Base-by-base conservation (phyloP, 2,113 vertebrate genomes). In the Tinamus guttatus region DNA sequence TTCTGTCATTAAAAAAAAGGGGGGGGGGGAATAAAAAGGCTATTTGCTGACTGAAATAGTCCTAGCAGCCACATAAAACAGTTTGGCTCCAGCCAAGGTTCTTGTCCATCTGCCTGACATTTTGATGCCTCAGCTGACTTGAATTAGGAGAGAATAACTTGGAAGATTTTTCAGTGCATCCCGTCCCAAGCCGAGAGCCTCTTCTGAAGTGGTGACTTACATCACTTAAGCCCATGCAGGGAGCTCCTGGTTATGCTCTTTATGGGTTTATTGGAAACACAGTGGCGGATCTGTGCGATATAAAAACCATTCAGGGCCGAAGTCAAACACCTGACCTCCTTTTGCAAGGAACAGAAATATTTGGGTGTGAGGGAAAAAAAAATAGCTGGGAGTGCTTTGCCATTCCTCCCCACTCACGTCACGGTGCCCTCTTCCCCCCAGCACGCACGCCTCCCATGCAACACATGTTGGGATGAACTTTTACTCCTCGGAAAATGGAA, bases 131-230 rank as follows among this genome's bases (percentile, higher is more conserved):
- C 92, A 96, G 93, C 93, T 96, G 95, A 96, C 41, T 90, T 93
- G 88, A 95, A 96, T 97, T 96, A 97, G 60, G 68, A 95, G 85
- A 87, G 94, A 95, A 95, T 95, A 95, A 91, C 94, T 95, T 93
- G 89, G 95, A 95, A 85, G 85, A 73, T 87, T 93, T 95, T 87
- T 90, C 93, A 84, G 75, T 47, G 70, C 78, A 68, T 76, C 76
- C 95, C 92, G 95, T 81, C 74, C 65, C 63, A 38, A 89, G 90
- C 88, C 71, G 83, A 93, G 76, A 58, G 43, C 84, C 21, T 65
- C 83, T 51, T 92, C 83, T 82, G 74, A 86, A 96, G 80, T 69
- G 85, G 76, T 64, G 70, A 69, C 88, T 94, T 84, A 64, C 47
- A 91, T 84, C 89, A 81, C 49, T 41, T 32, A 79, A 87, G 74